A percentile compares a stretch with the other conserved stretches of the same genome.
Conservation (phyloP, 2,113 vertebrate genomes). For the Jacana jacana region DNA sequence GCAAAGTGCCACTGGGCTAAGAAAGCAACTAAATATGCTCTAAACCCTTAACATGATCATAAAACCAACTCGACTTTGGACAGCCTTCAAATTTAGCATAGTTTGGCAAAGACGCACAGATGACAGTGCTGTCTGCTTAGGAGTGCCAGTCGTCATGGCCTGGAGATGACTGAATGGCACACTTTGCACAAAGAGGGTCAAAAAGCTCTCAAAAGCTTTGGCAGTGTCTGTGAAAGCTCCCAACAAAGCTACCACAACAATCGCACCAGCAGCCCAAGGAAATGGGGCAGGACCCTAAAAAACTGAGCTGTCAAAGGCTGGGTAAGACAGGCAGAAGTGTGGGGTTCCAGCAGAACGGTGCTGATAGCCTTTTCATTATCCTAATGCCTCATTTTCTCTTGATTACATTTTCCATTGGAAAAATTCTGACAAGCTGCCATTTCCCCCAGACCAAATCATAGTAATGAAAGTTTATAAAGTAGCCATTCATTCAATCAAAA, state of each 20-base stretch:
- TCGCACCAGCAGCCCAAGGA: background rate
- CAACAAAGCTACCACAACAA: background rate
- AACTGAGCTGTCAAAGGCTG: background rate
- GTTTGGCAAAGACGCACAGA: background rate
- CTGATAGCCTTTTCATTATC: background rate
- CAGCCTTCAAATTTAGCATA: background rate
- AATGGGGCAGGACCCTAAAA: background rate
- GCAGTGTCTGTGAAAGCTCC: background rate
- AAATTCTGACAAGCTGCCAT: background rate
- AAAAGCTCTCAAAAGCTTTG: background rate
- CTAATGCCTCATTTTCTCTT: background rate
- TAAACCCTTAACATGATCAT: background rate
- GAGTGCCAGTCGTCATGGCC: background rate
- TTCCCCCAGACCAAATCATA: background rate
- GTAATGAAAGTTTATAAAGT: conserved; percentile 45
- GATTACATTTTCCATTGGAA: conserved; percentile 27
- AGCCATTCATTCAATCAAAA: conserved; percentile 45
- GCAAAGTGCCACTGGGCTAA: background rate
- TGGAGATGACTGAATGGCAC: background rate
- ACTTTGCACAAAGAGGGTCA: no score
- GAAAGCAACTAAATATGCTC: background rate
- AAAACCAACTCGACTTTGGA: background rate
- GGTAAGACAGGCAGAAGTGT: background rate
- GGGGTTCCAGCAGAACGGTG: background rate
- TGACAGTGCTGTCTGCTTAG: background rate